Evolutionary conservation across 1,140 invertebrate genomes (phyloP).

Genomic region (Hypothenemus hampei): DNA sequence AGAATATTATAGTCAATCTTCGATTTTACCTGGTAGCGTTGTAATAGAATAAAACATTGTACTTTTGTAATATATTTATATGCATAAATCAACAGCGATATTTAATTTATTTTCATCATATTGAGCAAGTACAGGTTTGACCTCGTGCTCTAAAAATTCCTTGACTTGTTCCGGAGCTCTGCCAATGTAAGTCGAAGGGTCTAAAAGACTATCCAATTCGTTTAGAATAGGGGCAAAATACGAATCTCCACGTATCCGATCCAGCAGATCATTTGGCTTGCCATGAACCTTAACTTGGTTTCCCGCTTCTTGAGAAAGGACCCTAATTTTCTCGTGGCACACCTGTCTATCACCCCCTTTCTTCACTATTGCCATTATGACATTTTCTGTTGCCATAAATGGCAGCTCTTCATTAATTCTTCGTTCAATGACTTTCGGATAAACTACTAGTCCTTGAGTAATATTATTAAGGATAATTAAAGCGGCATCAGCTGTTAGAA

Average conservation of each 20-base stretch:
- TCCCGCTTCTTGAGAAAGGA: slow-evolving; percentile 86
- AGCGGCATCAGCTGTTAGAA: slow-evolving; percentile 86
- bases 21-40: too few relatives aligned
- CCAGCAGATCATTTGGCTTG: slow-evolving; percentile 85
- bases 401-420: slow-evolving; percentile 88
- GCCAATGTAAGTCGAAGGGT: slow-evolving; percentile 84
- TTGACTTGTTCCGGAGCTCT: slow-evolving; percentile 80
- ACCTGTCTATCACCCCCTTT: slow-evolving; percentile 87
- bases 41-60: too few relatives aligned
- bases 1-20: not conserved
- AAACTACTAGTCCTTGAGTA: slow-evolving; percentile 88
- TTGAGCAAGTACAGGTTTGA: slow-evolving; percentile 65
- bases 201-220: slow-evolving; percentile 70
- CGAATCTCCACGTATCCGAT: slow-evolving; percentile 67
- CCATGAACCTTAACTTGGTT: slow-evolving; percentile 85
- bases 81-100: slow-evolving; percentile 48
- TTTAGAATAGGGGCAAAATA: slow-evolving; percentile 84
- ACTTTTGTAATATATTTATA: too few relatives aligned
- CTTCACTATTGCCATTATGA: slow-evolving; percentile 98
- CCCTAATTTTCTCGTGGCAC: slow-evolving; percentile 93
- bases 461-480: slow-evolving; percentile 89
- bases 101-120: slow-evolving; percentile 52
- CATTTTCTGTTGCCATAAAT: slow-evolving; percentile 95
- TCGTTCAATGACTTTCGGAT: slow-evolving; percentile 85
- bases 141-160: slow-evolving; percentile 76